These are phyloP conservation scores for Prunella strophiata DNA, from an alignment of 2,797 vertebrate genomes.

Conservation along the genomic window DNA sequence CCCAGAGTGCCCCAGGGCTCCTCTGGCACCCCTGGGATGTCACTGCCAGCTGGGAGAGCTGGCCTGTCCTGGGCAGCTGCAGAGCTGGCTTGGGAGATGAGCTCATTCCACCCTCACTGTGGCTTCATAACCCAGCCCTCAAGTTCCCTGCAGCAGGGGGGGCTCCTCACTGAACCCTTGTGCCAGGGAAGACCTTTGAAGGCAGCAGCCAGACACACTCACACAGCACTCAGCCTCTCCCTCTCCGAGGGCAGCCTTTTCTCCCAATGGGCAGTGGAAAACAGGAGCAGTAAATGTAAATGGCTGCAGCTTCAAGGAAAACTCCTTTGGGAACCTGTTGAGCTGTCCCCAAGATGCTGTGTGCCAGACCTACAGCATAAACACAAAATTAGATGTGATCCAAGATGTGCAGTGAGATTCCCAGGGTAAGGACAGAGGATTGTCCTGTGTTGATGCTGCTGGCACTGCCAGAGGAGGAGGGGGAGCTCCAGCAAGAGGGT, in stretches of 20 bases:
- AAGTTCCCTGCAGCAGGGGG: not conserved
- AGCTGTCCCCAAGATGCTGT: not conserved
- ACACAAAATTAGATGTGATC: not conserved
- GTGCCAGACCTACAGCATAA: not conserved
- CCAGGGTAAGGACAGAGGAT: not conserved
- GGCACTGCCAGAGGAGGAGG: not conserved
- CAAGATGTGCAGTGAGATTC: not conserved
- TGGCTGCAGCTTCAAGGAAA: not conserved
- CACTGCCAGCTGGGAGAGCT: not conserved
- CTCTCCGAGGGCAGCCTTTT: rapidly evolving
- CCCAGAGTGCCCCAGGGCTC: not conserved
- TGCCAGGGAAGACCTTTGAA: not conserved
- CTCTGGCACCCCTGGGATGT: not conserved
- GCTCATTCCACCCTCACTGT: not conserved
- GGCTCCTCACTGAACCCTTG: not conserved
- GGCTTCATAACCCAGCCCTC: not conserved
- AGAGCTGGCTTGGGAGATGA: not conserved
- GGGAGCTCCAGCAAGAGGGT: not conserved
- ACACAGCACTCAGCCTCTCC: not conserved
- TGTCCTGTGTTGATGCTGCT: not conserved
- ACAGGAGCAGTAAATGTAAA: not conserved
- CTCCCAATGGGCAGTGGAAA: not conserved
- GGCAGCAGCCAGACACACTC: rapidly evolving
- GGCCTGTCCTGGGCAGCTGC: not conserved
- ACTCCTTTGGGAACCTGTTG: not conserved